Base-by-base conservation (phyloP, 1,140 invertebrate species). In the Zophobas morio region DNA sequence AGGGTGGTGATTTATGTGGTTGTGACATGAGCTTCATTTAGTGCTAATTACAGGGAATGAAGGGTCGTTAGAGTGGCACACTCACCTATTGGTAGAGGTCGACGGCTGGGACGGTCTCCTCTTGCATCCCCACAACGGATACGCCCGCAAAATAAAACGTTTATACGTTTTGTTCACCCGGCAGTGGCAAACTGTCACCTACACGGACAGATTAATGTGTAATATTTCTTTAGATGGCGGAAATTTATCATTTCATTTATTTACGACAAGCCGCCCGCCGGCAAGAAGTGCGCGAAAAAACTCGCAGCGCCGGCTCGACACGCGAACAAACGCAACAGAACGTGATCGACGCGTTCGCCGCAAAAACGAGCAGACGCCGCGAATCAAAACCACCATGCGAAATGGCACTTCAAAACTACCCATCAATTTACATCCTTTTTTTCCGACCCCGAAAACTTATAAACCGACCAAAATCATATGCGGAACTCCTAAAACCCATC, bases 151-250 rank as follows among this genome's bases (percentile, higher is more conserved):
- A 42, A 88, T 86, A 82, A 89, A 90, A 75, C 88, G 87, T 77
- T 89, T 90, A 85, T 93, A 93, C 0, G 92, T 92, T 84, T 92
- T 91, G 86, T 93, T 91, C 72, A 92, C 90, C 57, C 92, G 90
- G 84, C 92, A 93, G 83, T 93, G 92, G 85, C 92, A 93, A 3
- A 88, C 89, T 6, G 90, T 89, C 74, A 92, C 90, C 90, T 91
- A 85, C 5, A 81, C 60, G 39, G 60, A 66, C 60, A 66, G 60
- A 66, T 66, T 66, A 66, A 66, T 66, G 60, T 66, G 60, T 66
- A 66, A 66, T 66, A 66, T 66, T 66, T 66, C 60, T 66, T 66
- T 66, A 66, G 60, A 66, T 66, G 20, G 39, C 37, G 60, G 60
- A 66, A 66, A 66, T 66, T 66, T 66, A 66, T 66, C 60, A 66